Conservation (phyloP, 2,113 vertebrate species). For the Pituophis catenifer region DNA sequence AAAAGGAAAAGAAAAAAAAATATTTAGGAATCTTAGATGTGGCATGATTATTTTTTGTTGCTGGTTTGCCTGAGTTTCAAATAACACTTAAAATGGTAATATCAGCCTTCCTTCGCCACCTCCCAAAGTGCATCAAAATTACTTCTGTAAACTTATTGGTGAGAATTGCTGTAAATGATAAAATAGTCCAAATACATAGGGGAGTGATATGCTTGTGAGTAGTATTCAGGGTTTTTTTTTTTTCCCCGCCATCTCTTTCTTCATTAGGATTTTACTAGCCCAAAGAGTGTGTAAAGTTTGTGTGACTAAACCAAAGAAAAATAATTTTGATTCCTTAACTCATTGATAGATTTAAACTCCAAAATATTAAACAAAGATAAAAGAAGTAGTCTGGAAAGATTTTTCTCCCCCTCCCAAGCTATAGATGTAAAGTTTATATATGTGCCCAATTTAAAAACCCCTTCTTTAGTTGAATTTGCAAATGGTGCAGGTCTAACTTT, state of each 20-base stretch:
- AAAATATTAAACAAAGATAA: slow-evolving; percentile 58
- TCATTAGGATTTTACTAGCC: background rate
- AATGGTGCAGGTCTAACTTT: slow-evolving; percentile 57
- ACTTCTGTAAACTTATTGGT: background rate
- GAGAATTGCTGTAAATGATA: background rate
- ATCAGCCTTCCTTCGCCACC: background rate
- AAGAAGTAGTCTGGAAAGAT: slow-evolving; percentile 37
- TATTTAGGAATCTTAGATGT: background rate
- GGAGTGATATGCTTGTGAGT: background rate
- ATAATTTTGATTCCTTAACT: slow-evolving; percentile 41
- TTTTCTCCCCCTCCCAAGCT: slow-evolving; percentile 52
- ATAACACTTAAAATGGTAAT: background rate
- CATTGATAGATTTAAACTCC: slow-evolving; percentile 42
- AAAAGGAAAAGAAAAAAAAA: background rate
- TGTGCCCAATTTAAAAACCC: slow-evolving; percentile 73
- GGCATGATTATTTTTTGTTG: background rate
- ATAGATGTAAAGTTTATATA: slow-evolving; percentile 70
- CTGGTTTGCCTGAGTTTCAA: background rate
- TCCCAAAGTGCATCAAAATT: background rate
- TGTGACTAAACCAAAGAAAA: background rate
- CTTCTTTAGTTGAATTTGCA: slow-evolving; percentile 63
- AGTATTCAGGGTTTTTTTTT: too few relatives aligned
- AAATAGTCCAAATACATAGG: background rate
- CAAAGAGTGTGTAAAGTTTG: background rate
- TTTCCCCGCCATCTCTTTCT: too few relatives aligned